A percentile compares a stretch with the other conserved stretches of the same genome.
Conservation (phyloP, 1,140 invertebrate genomes). For the Drosophila ohnishii region DNA sequence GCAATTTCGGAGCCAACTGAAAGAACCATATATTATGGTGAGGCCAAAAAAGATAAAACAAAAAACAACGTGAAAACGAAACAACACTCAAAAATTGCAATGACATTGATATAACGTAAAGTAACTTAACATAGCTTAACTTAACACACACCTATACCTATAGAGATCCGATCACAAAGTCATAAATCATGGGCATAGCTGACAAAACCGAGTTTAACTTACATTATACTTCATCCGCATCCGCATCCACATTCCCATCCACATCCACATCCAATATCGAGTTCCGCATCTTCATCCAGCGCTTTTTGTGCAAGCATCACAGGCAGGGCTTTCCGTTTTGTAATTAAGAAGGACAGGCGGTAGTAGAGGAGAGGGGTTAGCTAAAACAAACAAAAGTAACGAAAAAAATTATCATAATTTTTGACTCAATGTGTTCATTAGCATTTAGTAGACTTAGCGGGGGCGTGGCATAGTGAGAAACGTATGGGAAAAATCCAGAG, state of each 20-base stretch:
- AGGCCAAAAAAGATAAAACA: constrained; percentile 62
- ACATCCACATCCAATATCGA: constrained; percentile 15
- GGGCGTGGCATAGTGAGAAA: constrained; percentile 45
- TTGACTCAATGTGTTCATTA: constrained; percentile 81
- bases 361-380: constrained; percentile 30
- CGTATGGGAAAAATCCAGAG: constrained; percentile 59
- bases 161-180: constrained; percentile 48
- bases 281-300: constrained; percentile 2
- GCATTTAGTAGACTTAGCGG: constrained; percentile 71
- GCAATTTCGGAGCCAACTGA: constrained; percentile 74
- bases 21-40: constrained; percentile 71
- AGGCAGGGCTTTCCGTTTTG: constrained; percentile 30
- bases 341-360: constrained; percentile 36
- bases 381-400: constrained; percentile 34
- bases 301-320: constrained; percentile 42
- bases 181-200: constrained; percentile 72
- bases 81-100: constrained; percentile 64
- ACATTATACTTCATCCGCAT: constrained; percentile 43
- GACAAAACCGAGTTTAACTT: constrained; percentile 73
- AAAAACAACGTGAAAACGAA: constrained; percentile 7
- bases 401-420: constrained; percentile 69
- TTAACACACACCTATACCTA: constrained; percentile 46
- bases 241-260: constrained; percentile 8
- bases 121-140: constrained; percentile 74
- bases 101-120: constrained; percentile 76